Conservation (phyloP, 2,888 invertebrate genomes). For the Allophyes oxyacanthae region DNA sequence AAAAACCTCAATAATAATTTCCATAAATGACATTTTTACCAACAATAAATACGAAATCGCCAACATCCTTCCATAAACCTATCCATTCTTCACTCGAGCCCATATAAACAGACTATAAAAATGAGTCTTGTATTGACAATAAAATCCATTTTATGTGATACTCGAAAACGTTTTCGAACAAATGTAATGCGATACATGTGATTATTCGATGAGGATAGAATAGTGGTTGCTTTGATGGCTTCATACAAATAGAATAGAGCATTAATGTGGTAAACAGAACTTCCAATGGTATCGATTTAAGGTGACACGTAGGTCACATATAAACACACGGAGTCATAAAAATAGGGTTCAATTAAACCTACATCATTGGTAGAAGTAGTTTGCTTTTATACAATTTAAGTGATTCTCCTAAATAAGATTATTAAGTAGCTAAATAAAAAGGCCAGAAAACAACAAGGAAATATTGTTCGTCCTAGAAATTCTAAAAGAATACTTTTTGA, state of each 20-base stretch:
- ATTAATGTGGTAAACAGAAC: slow-evolving; percentile 21
- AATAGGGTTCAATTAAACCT: too few species aligned
- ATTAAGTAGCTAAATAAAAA: neutral
- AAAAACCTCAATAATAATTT: slow-evolving; percentile 41
- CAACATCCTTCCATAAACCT: slow-evolving; percentile 71
- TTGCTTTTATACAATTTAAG: too few species aligned
- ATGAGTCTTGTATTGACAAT: slow-evolving; percentile 81
- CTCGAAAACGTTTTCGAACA: slow-evolving; percentile 66
- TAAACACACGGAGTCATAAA: neutral
- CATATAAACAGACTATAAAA: slow-evolving; percentile 85
- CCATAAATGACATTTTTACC: slow-evolving; percentile 53
- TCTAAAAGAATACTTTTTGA: slow-evolving; percentile 27
- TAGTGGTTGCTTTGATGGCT: slow-evolving; percentile 42
- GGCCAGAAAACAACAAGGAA: neutral
- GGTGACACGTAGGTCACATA: neutral
- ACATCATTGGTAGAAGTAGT: too few species aligned
- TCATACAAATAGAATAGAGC: slow-evolving; percentile 25
- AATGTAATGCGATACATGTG: slow-evolving; percentile 53
- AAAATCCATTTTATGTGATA: slow-evolving; percentile 77
- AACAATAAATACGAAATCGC: slow-evolving; percentile 68
- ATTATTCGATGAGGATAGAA: slow-evolving; percentile 40
- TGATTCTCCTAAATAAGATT: neutral
- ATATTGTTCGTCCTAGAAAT: slow-evolving; percentile 8
- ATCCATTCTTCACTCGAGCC: slow-evolving; percentile 70
- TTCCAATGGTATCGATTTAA: slow-evolving; percentile 10